A percentile compares a stretch with the other conserved stretches of the same genome.
These are phyloP conservation scores for Edolisoma coerulescens DNA, from an alignment of 2,113 vertebrate genomes.

Conservation along the genomic window DNA sequence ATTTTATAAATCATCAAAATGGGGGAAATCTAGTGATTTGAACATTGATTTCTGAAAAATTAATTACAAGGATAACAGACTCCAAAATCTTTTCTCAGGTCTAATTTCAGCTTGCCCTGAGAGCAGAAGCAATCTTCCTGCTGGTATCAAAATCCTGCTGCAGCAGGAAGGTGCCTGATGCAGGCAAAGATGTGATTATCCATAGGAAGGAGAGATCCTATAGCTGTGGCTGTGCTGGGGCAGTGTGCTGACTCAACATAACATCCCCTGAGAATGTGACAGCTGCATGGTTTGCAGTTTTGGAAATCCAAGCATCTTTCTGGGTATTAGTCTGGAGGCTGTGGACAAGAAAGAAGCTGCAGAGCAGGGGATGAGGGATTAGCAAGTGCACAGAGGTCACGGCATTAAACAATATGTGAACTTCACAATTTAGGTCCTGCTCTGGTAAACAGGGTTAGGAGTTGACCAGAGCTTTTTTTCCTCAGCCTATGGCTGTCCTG, in stretches of 20 bases:
- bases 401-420: slow-evolving; percentile 26
- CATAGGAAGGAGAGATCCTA: slow-evolving; percentile 4
- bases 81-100: background rate
- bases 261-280: background rate
- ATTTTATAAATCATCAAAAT: background rate
- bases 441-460: background rate
- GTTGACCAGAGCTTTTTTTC: background rate
- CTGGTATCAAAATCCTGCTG: slow-evolving; percentile 4
- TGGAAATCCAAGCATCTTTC: slow-evolving; percentile 57
- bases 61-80: background rate
- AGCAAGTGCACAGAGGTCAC: background rate
- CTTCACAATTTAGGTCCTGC: background rate
- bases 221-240: background rate
- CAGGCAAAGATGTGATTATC: slow-evolving; percentile 48
- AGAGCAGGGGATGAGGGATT: slow-evolving; percentile 29
- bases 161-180: slow-evolving; percentile 10
- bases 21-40: background rate
- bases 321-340: slow-evolving; percentile 56
- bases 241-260: slow-evolving; percentile 40
- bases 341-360: slow-evolving; percentile 24
- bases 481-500: background rate
- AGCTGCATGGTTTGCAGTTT: slow-evolving; percentile 40
- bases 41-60: background rate
- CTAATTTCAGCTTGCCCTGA: background rate
- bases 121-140: background rate